Evolutionary conservation across 2,113 vertebrate species (phyloP), one percentile per base, ranked within the genome.

Genomic region (Elgaria multicarinata): DNA sequence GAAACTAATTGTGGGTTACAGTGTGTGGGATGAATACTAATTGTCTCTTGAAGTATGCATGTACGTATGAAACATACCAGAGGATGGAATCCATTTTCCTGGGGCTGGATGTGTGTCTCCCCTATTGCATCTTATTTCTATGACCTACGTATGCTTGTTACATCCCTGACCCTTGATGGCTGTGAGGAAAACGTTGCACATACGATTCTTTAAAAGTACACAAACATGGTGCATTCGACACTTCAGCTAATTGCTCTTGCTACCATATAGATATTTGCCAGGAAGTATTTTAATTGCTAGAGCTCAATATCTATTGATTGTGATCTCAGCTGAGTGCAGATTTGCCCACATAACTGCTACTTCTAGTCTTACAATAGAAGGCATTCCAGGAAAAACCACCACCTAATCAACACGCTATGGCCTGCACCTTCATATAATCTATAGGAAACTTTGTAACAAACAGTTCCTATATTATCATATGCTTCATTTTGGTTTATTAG

Each of bases 261-360:
- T 82, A 82, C 50, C 33, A n/a, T n/a, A 26, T 33, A 22, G 36
- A 77, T 62, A 86, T 77, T 86, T 62, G 72, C 33, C 42, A 62
- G 75, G 18, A 86, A 86, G 9, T 86, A 39, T 42, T 77, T 58
- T 77, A 74, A 86, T 44, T 86, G 24, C 85, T 77, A 39, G 18
- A 64, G 76, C 39, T 76, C 18, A 64, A 33, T 76, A 22, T 64
- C 42, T 76, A 58, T 66, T 77, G 72, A 64, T 16, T 24, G 55
- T n/a, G 53, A 44, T 62, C n/a, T 64, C 42, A 22, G 39, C n/a
- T 64, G 28, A 86, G 74, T 58, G 53, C 7, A 33, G 20, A 44
- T 62, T 14, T 76, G 22, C 39, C 78, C 53, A 20, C 53, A 22
- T 36, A 42, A 67, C 39, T 76, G 53, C 55, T 86, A 62, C 13